phyloP scores from a whole-genome alignment of 2,113 vertebrate species.

The Furnarius figulus region DNA sequence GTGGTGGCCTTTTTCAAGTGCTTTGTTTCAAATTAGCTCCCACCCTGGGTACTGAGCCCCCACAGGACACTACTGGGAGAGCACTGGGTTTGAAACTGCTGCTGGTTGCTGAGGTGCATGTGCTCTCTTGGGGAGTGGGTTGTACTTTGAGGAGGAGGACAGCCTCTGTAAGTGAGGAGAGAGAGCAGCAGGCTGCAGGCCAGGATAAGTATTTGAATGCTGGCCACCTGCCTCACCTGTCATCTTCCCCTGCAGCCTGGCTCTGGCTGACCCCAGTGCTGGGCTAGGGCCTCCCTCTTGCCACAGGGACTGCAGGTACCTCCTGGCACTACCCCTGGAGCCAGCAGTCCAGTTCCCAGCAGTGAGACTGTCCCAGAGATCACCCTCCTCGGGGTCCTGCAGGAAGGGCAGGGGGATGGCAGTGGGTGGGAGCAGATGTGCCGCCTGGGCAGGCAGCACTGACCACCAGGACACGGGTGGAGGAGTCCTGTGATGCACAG shows the following conservation, averaged over 20 bases:
- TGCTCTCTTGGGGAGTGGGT: background rate
- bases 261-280: background rate
- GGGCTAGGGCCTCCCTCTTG: background rate
- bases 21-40: background rate
- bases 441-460: background rate
- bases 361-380: background rate
- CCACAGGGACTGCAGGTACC: too few species aligned
- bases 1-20: background rate
- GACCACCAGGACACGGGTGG: background rate
- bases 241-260: background rate
- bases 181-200: background rate
- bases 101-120: background rate
- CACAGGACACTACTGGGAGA: accelerated
- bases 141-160: background rate
- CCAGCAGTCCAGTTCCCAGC: background rate
- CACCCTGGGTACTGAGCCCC: background rate
- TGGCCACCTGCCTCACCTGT: background rate
- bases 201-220: background rate
- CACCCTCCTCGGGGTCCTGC: accelerated
- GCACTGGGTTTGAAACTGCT: background rate
- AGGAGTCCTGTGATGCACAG: background rate
- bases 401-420: background rate
- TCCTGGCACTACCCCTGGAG: background rate
- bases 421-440: accelerated
- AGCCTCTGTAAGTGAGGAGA: background rate